phyloP scores from a whole-genome alignment of 2,113 vertebrate genomes.

The Psammodynastes pulverulentus region DNA sequence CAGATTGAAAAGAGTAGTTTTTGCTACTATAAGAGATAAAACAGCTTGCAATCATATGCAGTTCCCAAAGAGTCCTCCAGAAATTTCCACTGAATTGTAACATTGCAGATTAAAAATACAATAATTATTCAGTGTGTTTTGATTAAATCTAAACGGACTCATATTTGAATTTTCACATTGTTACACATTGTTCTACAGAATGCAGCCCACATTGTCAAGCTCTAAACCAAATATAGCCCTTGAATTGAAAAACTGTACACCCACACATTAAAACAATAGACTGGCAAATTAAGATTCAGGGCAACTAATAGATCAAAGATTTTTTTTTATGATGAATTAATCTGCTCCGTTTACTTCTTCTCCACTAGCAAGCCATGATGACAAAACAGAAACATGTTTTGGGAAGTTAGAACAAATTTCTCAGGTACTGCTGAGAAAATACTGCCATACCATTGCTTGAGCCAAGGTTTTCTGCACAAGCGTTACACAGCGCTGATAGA shows the following conservation, averaged over 20 bases:
- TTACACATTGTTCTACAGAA: neutral
- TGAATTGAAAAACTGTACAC: neutral
- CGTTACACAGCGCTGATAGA: conserved; percentile 94
- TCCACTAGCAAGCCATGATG: neutral
- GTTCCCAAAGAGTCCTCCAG: neutral
- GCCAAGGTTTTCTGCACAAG: conserved; percentile 92
- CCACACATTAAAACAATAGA: neutral
- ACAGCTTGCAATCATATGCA: neutral
- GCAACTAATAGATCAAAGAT: neutral
- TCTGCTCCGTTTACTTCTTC: neutral
- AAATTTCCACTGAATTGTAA: neutral
- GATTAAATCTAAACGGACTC: neutral
- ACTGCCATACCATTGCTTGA: conserved; percentile 86
- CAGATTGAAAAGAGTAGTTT: neutral
- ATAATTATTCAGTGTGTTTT: neutral
- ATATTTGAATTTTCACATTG: neutral
- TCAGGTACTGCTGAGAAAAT: neutral
- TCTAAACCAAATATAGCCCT: neutral
- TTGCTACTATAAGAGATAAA: neutral
- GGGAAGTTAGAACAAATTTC: neutral
- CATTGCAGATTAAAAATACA: neutral
- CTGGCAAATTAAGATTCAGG: neutral
- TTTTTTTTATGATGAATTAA: neutral
- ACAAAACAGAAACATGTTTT: neutral
- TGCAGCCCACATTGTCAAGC: neutral